Evolutionary conservation across 2,888 invertebrate species (phyloP).

Genomic region (Pammene aurita): DNA sequence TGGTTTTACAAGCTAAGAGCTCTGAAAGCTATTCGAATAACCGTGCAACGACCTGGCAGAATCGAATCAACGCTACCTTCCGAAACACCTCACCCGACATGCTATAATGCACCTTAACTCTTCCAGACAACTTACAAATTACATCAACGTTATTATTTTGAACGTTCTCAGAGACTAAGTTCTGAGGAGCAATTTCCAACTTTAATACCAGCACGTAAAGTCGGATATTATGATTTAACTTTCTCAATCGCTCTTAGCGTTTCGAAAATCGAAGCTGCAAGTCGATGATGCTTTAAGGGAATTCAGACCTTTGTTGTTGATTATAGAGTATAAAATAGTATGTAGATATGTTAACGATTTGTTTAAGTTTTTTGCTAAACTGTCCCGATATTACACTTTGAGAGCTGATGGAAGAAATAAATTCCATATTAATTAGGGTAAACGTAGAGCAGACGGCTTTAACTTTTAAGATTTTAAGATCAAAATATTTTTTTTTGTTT

Average conservation of each 20-base stretch:
- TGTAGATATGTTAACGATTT: background rate
- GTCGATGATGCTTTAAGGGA: background rate
- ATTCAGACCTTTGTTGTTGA: background rate
- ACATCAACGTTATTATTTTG: background rate
- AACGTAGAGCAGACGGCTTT: slow-evolving; percentile 6
- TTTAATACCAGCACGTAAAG: slow-evolving; percentile 19
- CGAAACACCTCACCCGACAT: slow-evolving; percentile 21
- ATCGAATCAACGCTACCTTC: slow-evolving; percentile 48
- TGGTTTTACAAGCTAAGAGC: background rate
- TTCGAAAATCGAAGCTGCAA: slow-evolving; percentile 32
- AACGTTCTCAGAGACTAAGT: slow-evolving; percentile 33
- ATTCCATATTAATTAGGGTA: slow-evolving; percentile 36
- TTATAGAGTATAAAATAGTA: background rate
- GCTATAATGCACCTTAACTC: slow-evolving; percentile 24
- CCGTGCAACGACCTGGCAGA: slow-evolving; percentile 46
- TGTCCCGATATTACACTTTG: slow-evolving; percentile 34
- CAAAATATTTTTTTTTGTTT: background rate
- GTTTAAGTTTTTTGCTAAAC: slow-evolving; percentile 38
- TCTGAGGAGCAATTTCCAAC: slow-evolving; percentile 33
- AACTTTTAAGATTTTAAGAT: slow-evolving; percentile 14
- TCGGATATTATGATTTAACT: background rate
- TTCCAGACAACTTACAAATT: slow-evolving; percentile 3
- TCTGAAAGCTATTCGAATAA: background rate
- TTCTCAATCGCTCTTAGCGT: slow-evolving; percentile 19
- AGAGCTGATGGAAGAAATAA: slow-evolving; percentile 24